A percentile compares a stretch with the other conserved stretches of the same genome.
These are phyloP conservation scores for Druceiella hillmani DNA, from an alignment of 2,888 invertebrate genomes.

Conservation along the genomic window DNA sequence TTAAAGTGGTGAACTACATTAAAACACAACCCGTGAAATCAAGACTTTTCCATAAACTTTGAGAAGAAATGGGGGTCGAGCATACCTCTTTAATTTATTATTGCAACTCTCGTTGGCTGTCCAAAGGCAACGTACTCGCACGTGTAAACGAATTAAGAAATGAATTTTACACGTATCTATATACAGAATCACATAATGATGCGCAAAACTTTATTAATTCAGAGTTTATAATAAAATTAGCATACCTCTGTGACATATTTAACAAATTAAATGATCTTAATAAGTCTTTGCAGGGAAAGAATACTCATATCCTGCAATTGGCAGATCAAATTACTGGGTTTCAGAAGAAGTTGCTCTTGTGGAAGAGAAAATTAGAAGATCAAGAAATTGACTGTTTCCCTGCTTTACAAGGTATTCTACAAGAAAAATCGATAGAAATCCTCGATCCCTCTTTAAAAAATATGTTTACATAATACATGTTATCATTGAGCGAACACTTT, in stretches of 20 bases:
- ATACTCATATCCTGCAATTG: constrained; percentile 13
- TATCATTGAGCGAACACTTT: constrained; percentile 8
- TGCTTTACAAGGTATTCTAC: constrained; percentile 20
- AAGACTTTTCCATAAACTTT: constrained; percentile 16
- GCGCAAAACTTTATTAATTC: constrained; percentile 13
- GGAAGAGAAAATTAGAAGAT: constrained; percentile 17
- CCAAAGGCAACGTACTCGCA: constrained; percentile 16
- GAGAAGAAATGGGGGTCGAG: constrained; percentile 17
- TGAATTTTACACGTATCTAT: constrained; percentile 16
- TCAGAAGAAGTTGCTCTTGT: constrained; percentile 18
- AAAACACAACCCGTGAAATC: constrained; percentile 12
- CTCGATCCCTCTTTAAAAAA: constrained; percentile 16
- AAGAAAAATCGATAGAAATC: constrained; percentile 11
- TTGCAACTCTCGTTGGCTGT: constrained; percentile 10
- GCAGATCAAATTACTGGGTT: constrained; percentile 14
- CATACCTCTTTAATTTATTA: constrained; percentile 8
- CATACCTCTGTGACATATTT: constrained; percentile 17
- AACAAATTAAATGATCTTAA: constrained; percentile 19
- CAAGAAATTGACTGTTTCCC: constrained; percentile 12
- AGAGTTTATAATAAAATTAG: constrained; percentile 15
- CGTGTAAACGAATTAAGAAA: constrained; percentile 16
- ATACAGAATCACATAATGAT: constrained; percentile 10
- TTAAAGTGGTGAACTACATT: constrained; percentile 10
- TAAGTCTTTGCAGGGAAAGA: constrained; percentile 15
- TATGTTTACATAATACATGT: constrained; percentile 21